Evolutionary conservation across 2,797 vertebrate genomes (phyloP), one percentile per base, ranked within the genome.

Genomic region (Mionectes olivaceus): DNA sequence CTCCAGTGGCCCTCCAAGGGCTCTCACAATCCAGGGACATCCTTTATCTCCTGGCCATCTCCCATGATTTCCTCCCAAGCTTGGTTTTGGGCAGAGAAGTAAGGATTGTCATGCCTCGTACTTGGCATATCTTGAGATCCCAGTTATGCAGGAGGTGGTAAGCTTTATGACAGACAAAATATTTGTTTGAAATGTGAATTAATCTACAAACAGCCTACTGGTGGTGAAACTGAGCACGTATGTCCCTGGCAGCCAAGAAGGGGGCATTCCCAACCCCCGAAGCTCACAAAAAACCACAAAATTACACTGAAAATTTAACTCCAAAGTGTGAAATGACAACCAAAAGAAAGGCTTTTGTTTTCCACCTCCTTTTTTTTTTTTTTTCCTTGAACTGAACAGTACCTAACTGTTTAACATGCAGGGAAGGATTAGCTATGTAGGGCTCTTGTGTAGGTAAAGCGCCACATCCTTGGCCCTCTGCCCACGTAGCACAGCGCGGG

Each of bases 381-480:
- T 95, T 95, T 95, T 95, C 80, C 89, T 95, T 55, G 7, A 89
- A 70, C 61, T 8, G 56, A 97, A 97, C 96, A 97, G 96, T 93
- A 92, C 95, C 96, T 96, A 95, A 97, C 97, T 98, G 97, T 98
- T 97, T 95, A 97, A 96, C 93, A 96, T 97, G 97, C 24, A 92
- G 97, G 94, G 95, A 81, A 95, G 93, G 94, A 90, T 97, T 98
- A 95, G 97, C 97, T 98, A 96, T 95, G 90, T 50, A 90, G 95
- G 96, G 96, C 93, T 97, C 97, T 97, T 98, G 95, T 70, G 95
- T 97, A 98, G 97, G 97, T 98, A 97, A 97, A 98, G 97, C 92
- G 3, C 95, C 96, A 94, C 61, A 91, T 96, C 96, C 96, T 94
- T 98, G 98, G 98, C 98, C 64, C 77, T 50, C 87, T 96, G 98